phyloP scores from a whole-genome alignment of 2,888 invertebrate genomes.

The Danaus chrysippus region DNA sequence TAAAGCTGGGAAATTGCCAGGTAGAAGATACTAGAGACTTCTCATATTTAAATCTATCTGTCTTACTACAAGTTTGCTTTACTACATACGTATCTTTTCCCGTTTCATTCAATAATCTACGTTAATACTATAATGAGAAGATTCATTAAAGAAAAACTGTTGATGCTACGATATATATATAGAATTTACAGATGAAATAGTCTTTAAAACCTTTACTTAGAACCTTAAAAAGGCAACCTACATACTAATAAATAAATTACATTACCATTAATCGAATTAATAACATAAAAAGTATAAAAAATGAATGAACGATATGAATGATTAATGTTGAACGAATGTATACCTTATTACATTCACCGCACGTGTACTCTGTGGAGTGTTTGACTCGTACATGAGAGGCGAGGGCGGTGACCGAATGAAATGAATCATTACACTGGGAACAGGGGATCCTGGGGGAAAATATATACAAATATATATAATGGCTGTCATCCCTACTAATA shows the following conservation, averaged over 20 bases:
- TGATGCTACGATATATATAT: no score
- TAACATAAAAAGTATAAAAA: neutral
- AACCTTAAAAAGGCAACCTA: no score
- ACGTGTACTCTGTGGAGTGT: slow-evolving; percentile 18
- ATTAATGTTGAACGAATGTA: neutral
- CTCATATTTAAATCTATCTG: neutral
- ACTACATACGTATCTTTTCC: no score
- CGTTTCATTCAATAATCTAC: no score
- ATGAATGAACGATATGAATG: neutral
- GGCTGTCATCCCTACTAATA: no score
- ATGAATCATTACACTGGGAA: slow-evolving; percentile 23
- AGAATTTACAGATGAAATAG: no score
- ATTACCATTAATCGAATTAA: neutral
- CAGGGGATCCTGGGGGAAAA: slow-evolving; percentile 23
- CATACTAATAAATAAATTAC: neutral
- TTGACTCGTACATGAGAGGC: slow-evolving; percentile 17
- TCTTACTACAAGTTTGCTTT: no score
- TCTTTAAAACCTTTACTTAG: no score
- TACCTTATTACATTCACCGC: slow-evolving; percentile 27
- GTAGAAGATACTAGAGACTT: no score
- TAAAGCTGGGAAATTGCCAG: no score
- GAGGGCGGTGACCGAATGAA: slow-evolving; percentile 23
- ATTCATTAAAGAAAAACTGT: no score
- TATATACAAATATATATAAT: neutral
- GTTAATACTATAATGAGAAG: no score